Evolutionary conservation across 2,113 vertebrate species (phyloP).

Genomic region (Myrmecophaga tridactyla): DNA sequence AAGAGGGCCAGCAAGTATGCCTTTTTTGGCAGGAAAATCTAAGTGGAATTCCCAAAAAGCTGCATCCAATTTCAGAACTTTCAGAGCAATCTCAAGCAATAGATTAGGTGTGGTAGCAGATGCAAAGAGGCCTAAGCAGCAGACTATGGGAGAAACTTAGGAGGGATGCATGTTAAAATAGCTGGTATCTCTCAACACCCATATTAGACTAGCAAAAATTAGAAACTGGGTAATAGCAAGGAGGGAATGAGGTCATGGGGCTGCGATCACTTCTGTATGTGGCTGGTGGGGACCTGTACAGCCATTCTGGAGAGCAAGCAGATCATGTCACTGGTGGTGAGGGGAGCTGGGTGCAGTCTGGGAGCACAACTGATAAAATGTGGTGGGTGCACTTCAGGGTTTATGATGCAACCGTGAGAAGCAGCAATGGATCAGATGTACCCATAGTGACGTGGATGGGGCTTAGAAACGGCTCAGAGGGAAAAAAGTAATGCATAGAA

Average conservation of each 20-base stretch:
- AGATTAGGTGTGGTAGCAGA: neutral
- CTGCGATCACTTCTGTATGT: neutral
- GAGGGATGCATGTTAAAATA: neutral
- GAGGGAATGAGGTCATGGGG: accelerated
- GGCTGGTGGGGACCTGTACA: neutral
- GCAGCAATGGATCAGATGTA: neutral
- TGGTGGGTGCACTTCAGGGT: neutral
- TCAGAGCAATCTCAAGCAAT: neutral
- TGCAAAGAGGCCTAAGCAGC: neutral
- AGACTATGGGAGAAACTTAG: neutral
- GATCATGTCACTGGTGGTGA: no score
- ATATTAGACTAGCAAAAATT: neutral
- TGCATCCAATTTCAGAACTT: neutral
- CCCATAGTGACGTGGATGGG: neutral
- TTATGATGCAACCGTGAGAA: neutral
- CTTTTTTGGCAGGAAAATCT: neutral
- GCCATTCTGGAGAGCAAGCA: neutral
- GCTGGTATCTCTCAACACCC: neutral
- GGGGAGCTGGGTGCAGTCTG: neutral
- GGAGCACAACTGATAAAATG: no score
- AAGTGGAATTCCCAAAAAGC: neutral
- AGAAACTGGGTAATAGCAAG: neutral
- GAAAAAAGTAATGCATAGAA: neutral
- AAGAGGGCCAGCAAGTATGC: neutral
- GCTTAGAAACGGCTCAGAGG: neutral